These are phyloP conservation scores for rat (Rattus norvegicus) DNA, from an alignment of 2,113 vertebrate species.

Conservation along the genomic window GRCr8 NC_086022.1:17941501-17942000, in stretches of 20 bases:
- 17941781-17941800: not conserved
- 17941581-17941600: not conserved
- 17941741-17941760: not conserved
- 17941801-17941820: not conserved
- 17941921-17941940: not conserved
- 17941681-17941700: not conserved
- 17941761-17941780: not conserved
- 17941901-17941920: too few relatives aligned
- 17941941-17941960: not conserved
- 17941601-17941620: not conserved
- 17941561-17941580: not conserved
- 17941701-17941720: not conserved
- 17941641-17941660: not conserved
- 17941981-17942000: not conserved
- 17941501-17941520: not conserved
- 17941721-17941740: not conserved
- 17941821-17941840: not conserved
- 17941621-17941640: not conserved
- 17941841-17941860: too few relatives aligned
- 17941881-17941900: not conserved
- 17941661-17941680: not conserved
- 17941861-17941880: too few relatives aligned
- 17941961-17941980: not conserved
- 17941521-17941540: too few relatives aligned
- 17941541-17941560: not conserved